phyloP scores from a whole-genome alignment of 92 coral and sea anemone genomes.

The Paramuricea clavata region DNA sequence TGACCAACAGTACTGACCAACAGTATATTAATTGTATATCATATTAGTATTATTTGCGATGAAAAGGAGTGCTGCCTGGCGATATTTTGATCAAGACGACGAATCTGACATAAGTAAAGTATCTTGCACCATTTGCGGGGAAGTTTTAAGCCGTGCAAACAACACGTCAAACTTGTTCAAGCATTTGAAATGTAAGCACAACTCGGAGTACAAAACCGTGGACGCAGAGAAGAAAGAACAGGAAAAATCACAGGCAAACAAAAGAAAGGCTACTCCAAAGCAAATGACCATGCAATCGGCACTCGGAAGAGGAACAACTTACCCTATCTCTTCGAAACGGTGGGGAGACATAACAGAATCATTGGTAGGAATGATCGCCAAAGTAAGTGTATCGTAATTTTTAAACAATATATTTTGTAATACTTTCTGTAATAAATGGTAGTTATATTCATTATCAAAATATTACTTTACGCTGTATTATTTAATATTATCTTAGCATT shows the following conservation, averaged over 20 bases:
- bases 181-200: constrained; percentile 39
- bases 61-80: constrained; percentile 51
- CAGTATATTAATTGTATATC: background rate
- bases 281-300: background rate
- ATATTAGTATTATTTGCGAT: background rate
- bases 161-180: constrained; percentile 50
- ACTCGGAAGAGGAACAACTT: background rate
- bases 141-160: constrained; percentile 45
- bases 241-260: constrained; percentile 27
- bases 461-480: too few relatives aligned
- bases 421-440: background rate
- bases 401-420: too few relatives aligned
- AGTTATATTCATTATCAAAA: background rate
- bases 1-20: background rate
- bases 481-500: too few relatives aligned
- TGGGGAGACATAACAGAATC: background rate
- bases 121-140: constrained; percentile 41
- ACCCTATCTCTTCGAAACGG: background rate
- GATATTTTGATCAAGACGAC: constrained; percentile 23
- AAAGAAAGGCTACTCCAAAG: constrained; percentile 16
- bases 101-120: constrained; percentile 36
- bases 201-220: constrained; percentile 13
- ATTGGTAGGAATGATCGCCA: background rate
- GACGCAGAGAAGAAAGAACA: constrained; percentile 38
- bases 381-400: background rate